Base-by-base conservation (phyloP, 2,113 vertebrate species). In the Heterochromis multidens region DNA sequence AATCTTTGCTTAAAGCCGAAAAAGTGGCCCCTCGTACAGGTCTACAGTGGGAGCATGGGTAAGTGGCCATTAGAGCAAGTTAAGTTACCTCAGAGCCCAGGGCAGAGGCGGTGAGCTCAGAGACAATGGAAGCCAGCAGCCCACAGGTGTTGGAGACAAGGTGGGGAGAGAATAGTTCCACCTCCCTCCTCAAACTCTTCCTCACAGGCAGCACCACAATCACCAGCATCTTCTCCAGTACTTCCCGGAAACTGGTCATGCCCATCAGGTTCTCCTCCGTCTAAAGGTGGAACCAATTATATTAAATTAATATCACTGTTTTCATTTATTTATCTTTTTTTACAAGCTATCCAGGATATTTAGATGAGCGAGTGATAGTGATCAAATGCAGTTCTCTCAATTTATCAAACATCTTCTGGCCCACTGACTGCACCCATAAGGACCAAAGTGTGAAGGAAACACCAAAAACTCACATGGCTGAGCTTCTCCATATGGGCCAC, bases 401-500 rank as follows among this genome's bases (percentile, higher is more conserved):
- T 33, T 17, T 14, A 29, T 67, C 4, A 77, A 27, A 31, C 7
- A 54, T 31, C 43, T 70, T 25, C 37, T 54, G 6, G 9, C 25
- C 33, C 23, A 58, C 43, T 5, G 21, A 60, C 57, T 62, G 29
- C 31, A 54, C 52, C 17, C 2, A 54, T 33, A 74, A 74, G 31
- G 19, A 74, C 21, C 27, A 54, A 33, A 74, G 23, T 21, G 5
- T 25, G 7, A 56, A 74, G 7, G 16, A 2, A 12, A 3, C 21
- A 13, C 46, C 6, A 70, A 16, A 25, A 21, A 94, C 96, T 94
- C 70, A 99, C 99, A 94, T 99, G 98, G 89, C 98, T 99, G 40
- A 99, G 97, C 88, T 99, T 99, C 94, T 99, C 99, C 99, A 99
- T 99, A 86, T 99, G 97, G 25, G 98, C 97, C 70, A 99, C 98